Evolutionary conservation across 2,888 invertebrate genomes (phyloP), one percentile per base, ranked within the genome.

Genomic region (Drosophila putrida): DNA sequence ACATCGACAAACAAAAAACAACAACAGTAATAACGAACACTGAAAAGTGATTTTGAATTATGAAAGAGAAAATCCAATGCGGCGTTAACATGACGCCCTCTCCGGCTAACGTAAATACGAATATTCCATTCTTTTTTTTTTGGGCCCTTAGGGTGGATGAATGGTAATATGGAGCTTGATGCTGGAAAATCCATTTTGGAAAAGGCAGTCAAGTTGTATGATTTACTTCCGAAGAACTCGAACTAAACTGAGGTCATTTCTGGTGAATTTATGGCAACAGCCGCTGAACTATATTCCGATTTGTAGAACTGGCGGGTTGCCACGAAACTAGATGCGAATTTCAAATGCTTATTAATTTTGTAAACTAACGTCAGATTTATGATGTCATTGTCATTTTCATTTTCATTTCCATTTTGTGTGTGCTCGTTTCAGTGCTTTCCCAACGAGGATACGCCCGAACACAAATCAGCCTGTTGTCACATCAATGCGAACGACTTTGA

Each of bases 401-500:
- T 46, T 43, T 13, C 11, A 35, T 33, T 44, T 33, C 35, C 31
- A 1, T 64, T 33, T 39, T 35, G 1, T 64, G n/a, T 46, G 28
- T 57, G 31, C 57, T 73, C 58, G 27, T 36, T 60, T 25, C 85
- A 92, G 92, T 92, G 92, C 71, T 92, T 91, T 70, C 90, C 91
- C 80, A 86, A 88, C 65, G 90, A 91, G 71, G 92, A 90, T 33
- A 88, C 90, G 58, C 90, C 92, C 67, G 91, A 92, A 75, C 91
- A 90, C 79, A 93, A 93, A 89, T 90, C 91, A 73, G 90, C 91
- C 72, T 87, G 87, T 89, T 87, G 87, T 89, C 87, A 87, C 87
- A 87, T 89, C 85, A 87, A 85, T 81, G 92, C 93, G 71, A 91
- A 92, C 53, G 93, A 93, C 89, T 92, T 92, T 73, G 93, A 93